Base-by-base conservation (phyloP, 2,113 vertebrate species). In the Danionella cerebrum region DNA sequence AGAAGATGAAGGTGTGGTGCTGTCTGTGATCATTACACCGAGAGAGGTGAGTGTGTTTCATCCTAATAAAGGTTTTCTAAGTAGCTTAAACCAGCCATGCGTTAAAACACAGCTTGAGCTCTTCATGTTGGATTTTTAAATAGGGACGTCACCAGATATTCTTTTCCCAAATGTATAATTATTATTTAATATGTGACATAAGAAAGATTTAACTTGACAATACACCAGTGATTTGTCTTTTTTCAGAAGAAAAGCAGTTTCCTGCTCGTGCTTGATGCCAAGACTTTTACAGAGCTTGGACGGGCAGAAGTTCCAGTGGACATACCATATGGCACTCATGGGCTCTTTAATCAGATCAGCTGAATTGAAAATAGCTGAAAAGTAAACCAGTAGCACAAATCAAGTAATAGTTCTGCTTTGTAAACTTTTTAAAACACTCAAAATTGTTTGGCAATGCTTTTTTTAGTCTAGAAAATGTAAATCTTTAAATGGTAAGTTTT, bases 321-420 rank as follows among this genome's bases (percentile, higher is more conserved):
- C 78, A 88, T 97, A 47, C 92, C 94, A 6, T 93, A 86, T 1
- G 93, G 93, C 4, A 95, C 94, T 78, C 95, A 97, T 0, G 94
- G 95, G 6, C 65, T 89, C 22, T 97, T 95, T 65, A 80, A 84
- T 42, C 64, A 65, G 33, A 79, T 69, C 78, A 73, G 71, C 50
- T 84, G 78, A 77, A 52, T 1, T 16, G 25, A 18, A 29, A 11
- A 33, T 33, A n/a, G n/a, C n/a, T n/a, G n/a, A n/a, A n/a, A n/a
- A n/a, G n/a, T n/a, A n/a, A n/a, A n/a, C n/a, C n/a, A n/a, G n/a
- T n/a, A 44, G 7, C 8, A 18, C 16, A 44, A 19, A 51, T 29
- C 4, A 52, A 29, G 7, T 52, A 29, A 51, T 0, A 29, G 25
- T 29, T 4, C 48, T 14, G 41, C 41, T 42, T 14, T 42, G 39